A percentile compares a stretch with the other conserved stretches of the same genome.
Conservation (phyloP, 2,113 vertebrate genomes). For the Dromas ardeola region DNA sequence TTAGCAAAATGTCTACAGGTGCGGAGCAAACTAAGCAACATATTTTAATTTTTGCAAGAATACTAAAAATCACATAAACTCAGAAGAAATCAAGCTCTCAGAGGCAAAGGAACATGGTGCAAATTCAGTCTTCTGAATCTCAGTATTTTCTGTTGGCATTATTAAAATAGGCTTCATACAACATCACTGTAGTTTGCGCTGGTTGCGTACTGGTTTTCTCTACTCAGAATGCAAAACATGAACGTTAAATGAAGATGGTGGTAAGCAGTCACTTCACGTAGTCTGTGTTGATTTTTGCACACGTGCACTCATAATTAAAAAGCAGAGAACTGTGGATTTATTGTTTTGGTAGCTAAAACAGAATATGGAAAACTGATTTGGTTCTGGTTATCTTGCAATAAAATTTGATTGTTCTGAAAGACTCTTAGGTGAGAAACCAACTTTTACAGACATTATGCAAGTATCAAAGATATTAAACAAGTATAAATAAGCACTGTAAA, state of each 20-base stretch:
- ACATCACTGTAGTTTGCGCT: background rate
- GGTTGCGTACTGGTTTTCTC: background rate
- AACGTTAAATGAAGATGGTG: background rate
- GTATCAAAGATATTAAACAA: background rate
- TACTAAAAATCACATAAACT: slow-evolving; percentile 8
- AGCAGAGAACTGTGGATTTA: background rate
- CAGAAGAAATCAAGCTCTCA: background rate
- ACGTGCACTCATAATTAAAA: background rate
- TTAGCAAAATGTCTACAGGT: background rate
- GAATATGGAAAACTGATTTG: background rate
- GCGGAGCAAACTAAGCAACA: background rate
- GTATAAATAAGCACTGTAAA: background rate
- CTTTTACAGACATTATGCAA: background rate
- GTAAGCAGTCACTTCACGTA: background rate
- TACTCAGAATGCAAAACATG: background rate
- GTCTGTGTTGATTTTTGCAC: background rate
- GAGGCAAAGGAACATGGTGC: background rate
- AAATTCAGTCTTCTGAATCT: background rate
- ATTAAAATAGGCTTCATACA: background rate
- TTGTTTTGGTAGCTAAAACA: background rate
- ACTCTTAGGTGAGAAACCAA: background rate
- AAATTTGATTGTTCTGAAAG: background rate
- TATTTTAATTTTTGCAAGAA: background rate
- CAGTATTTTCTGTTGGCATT: background rate
- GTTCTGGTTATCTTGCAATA: background rate